A percentile compares a stretch with the other conserved stretches of the same genome.
phyloP scores from a whole-genome alignment of 2,113 vertebrate species.

The Alosa alosa region DNA sequence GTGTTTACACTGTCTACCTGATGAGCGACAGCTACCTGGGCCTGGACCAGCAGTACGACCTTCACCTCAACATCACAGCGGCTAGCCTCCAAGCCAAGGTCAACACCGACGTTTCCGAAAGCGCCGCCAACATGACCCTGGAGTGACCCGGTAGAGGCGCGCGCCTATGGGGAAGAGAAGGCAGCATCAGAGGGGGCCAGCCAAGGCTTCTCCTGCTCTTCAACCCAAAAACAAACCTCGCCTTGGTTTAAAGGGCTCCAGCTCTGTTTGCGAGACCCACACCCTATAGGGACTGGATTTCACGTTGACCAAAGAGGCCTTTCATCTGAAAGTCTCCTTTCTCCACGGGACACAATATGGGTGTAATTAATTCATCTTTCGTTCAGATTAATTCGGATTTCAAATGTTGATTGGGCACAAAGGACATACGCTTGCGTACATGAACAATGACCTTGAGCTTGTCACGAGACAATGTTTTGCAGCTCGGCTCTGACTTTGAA shows the following conservation, averaged over 20 bases:
- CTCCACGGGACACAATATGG: neutral
- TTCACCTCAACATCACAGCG: constrained; percentile 80
- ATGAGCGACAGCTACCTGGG: constrained; percentile 98
- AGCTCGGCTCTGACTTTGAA: neutral
- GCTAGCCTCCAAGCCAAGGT: constrained; percentile 70
- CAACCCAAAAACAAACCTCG: neutral
- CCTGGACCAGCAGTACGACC: constrained; percentile 96
- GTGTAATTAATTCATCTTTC: neutral
- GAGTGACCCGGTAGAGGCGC: constrained; percentile 51
- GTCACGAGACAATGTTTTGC: neutral
- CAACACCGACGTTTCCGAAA: constrained; percentile 69
- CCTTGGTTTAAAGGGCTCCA: neutral
- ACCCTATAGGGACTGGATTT: neutral
- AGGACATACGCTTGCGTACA: neutral
- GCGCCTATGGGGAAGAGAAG: neutral
- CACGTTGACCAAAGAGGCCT: neutral
- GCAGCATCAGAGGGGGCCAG: neutral
- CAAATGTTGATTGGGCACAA: neutral
- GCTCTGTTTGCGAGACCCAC: neutral
- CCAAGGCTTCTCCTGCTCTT: neutral
- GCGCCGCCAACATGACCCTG: constrained; percentile 49
- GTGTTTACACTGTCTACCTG: constrained; percentile 93
- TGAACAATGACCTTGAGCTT: neutral
- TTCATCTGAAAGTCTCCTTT: neutral
- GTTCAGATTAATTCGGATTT: neutral